phyloP scores from a whole-genome alignment of 2,113 vertebrate species.

The Ranitomeya variabilis region DNA sequence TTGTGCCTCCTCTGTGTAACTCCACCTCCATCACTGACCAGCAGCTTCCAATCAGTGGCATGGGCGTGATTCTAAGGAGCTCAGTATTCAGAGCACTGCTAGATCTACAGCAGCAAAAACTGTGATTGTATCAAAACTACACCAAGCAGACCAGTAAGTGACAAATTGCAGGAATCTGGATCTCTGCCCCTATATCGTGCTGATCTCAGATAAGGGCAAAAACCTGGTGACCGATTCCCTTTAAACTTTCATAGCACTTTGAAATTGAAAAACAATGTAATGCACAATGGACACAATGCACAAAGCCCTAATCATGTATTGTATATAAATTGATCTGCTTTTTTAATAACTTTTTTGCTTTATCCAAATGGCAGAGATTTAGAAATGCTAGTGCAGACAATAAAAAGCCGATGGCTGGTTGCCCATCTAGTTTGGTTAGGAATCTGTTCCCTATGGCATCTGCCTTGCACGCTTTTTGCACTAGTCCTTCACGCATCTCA shows the following conservation, averaged over 20 bases:
- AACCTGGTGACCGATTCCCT: background rate
- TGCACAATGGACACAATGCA: background rate
- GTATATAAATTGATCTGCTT: background rate
- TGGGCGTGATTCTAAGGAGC: too few relatives aligned
- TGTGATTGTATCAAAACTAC: too few relatives aligned
- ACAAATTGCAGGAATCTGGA: too few relatives aligned
- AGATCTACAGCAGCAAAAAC: too few relatives aligned
- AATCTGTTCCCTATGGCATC: background rate
- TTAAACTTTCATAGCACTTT: slow-evolving; percentile 2
- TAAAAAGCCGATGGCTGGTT: background rate
- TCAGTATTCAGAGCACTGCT: too few relatives aligned
- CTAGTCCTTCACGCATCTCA: background rate
- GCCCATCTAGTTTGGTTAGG: background rate
- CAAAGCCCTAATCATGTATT: background rate
- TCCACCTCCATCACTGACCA: too few relatives aligned
- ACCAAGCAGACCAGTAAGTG: too few relatives aligned
- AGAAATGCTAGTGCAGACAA: background rate
- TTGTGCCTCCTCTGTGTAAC: too few relatives aligned
- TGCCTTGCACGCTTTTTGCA: background rate
- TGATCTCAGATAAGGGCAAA: too few relatives aligned
- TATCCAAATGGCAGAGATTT: background rate
- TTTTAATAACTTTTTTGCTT: background rate
- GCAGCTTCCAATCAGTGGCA: too few relatives aligned
- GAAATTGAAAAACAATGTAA: background rate
- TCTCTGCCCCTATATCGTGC: too few relatives aligned